A percentile compares a stretch with the other conserved stretches of the same genome.
Evolutionary conservation across 2,888 invertebrate species (phyloP).

Genomic region (Caenorhabditis sinica): DNA sequence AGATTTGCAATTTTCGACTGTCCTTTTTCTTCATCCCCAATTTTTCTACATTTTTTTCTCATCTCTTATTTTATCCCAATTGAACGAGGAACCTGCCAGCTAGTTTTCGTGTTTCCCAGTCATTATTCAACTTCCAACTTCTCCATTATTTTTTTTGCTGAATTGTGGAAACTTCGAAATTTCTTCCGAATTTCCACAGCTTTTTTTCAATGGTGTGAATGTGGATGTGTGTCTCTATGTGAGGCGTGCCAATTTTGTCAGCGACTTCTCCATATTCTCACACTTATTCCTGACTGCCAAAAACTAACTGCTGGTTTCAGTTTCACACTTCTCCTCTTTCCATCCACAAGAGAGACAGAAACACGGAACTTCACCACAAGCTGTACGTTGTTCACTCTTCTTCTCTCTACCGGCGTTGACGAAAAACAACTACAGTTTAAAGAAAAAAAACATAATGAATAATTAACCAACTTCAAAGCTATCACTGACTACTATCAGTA

Average conservation of each 20-base stretch:
- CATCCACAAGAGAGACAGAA: background rate
- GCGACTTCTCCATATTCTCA: slow-evolving; percentile 58
- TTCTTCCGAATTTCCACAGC: slow-evolving; percentile 20
- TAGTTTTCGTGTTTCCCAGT: slow-evolving; percentile 48
- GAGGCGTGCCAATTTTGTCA: slow-evolving; percentile 59
- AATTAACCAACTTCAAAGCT: slow-evolving; percentile 22
- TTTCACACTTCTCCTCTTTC: slow-evolving; percentile 37
- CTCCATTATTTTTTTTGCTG: background rate
- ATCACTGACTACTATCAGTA: slow-evolving; percentile 7
- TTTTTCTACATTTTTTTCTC: background rate
- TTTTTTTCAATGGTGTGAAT: slow-evolving; percentile 28
- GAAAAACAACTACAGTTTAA: slow-evolving; percentile 21
- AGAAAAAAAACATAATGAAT: slow-evolving; percentile 35
- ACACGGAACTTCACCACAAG: slow-evolving; percentile 7
- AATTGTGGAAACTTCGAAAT: slow-evolving; percentile 9
- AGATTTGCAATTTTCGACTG: background rate
- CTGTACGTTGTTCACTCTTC: slow-evolving; percentile 17
- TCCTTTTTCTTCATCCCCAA: background rate
- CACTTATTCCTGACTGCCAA: slow-evolving; percentile 55
- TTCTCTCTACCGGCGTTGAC: background rate
- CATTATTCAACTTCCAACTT: slow-evolving; percentile 51
- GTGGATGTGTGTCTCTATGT: slow-evolving; percentile 5
- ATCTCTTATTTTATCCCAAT: background rate
- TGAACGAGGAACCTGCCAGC: background rate
- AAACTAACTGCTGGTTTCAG: slow-evolving; percentile 58